These are phyloP conservation scores for Latrodectus hesperus DNA, from an alignment of 2,888 invertebrate species.

Conservation along the genomic window DNA sequence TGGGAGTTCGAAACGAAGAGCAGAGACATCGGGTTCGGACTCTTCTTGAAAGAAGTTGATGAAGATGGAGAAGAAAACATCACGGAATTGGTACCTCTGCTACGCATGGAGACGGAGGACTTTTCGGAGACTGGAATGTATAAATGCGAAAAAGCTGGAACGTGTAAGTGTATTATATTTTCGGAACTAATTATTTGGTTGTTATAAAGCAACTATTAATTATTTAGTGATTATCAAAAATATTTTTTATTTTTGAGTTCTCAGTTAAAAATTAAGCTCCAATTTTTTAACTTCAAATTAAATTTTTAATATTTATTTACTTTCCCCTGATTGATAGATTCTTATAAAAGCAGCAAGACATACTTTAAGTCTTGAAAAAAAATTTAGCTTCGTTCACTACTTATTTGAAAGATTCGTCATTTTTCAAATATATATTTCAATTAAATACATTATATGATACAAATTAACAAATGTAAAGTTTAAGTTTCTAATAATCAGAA, in stretches of 20 bases:
- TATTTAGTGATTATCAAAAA: not conserved
- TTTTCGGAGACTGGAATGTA: constrained; percentile 42
- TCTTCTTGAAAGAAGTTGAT: constrained; percentile 17
- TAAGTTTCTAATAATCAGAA: too few relatives aligned
- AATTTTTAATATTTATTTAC: not conserved
- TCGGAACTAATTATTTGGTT: not conserved
- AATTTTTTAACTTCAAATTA: not conserved
- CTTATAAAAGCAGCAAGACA: too few relatives aligned
- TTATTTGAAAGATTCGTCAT: too few relatives aligned
- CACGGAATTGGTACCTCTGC: constrained; percentile 14
- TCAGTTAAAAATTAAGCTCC: not conserved
- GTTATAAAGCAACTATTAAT: not conserved
- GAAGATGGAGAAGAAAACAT: constrained; percentile 25
- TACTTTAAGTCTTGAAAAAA: too few relatives aligned
- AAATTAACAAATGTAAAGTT: too few relatives aligned
- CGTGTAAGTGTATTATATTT: constrained; percentile 36
- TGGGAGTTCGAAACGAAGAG: constrained; percentile 58
- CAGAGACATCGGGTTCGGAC: constrained; percentile 46
- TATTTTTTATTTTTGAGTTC: not conserved
- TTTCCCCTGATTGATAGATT: not conserved
- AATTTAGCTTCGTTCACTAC: too few relatives aligned
- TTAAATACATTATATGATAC: too few relatives aligned
- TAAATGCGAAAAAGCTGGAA: constrained; percentile 52
- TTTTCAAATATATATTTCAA: too few relatives aligned
- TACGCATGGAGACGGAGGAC: constrained; percentile 40